phyloP scores from a whole-genome alignment of 2,888 invertebrate species.

The Oscheius sp. region DNA sequence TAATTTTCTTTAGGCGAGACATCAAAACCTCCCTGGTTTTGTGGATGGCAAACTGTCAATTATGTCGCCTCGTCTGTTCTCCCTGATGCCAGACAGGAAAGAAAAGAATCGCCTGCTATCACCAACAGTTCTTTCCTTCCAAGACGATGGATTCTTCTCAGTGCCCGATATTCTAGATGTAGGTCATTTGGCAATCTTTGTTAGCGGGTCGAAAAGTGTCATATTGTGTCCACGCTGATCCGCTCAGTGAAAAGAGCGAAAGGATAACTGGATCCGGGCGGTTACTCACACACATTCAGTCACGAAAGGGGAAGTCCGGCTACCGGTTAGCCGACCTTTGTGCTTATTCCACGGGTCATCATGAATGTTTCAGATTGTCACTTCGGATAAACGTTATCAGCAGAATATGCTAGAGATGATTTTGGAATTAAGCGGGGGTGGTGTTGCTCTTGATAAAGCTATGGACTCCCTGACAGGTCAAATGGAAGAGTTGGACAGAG shows the following conservation, averaged over 20 bases:
- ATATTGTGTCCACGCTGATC: conserved; percentile 24
- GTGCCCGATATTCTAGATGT: conserved; percentile 64
- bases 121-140: conserved; percentile 65
- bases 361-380: conserved; percentile 43
- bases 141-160: conserved; percentile 65
- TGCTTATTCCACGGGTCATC: background rate
- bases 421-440: conserved; percentile 55
- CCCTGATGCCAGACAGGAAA: conserved; percentile 56
- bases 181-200: background rate
- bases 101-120: conserved; percentile 54
- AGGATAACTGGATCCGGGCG: background rate
- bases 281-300: background rate
- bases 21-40: background rate
- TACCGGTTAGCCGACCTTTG: background rate
- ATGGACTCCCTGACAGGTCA: conserved; percentile 40
- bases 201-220: conserved; percentile 5
- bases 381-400: conserved; percentile 49
- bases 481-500: conserved; percentile 52
- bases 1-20: conserved; percentile 7
- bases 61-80: conserved; percentile 61
- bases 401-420: conserved; percentile 56
- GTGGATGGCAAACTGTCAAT: conserved; percentile 49
- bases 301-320: background rate
- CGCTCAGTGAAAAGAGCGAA: conserved; percentile 6
- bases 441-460: conserved; percentile 44